Conservation (phyloP, 2,797 vertebrate species). For the Falco peregrinus region DNA sequence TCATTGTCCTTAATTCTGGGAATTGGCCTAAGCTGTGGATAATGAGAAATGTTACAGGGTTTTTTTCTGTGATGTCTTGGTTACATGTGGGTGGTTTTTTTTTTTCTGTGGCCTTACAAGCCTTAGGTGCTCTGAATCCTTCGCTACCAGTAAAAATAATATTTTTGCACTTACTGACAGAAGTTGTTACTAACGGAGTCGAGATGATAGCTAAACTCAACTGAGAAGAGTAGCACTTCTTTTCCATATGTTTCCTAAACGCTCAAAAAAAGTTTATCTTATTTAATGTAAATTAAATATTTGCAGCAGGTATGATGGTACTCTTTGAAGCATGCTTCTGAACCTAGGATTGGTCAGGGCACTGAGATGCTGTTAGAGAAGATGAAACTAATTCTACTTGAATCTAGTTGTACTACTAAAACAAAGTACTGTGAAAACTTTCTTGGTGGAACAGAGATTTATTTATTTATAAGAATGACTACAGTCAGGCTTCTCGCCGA, state of each 20-base stretch:
- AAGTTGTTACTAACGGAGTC: background rate
- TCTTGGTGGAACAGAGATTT: background rate
- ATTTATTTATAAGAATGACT: background rate
- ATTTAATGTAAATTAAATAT: background rate
- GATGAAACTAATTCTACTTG: background rate
- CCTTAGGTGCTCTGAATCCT: background rate
- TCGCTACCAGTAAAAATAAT: background rate
- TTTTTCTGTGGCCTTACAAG: background rate
- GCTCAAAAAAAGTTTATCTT: background rate
- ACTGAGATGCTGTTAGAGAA: background rate
- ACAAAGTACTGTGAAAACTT: background rate
- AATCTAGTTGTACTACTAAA: background rate
- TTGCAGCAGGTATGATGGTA: background rate
- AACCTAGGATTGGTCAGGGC: background rate
- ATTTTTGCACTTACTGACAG: fast-evolving
- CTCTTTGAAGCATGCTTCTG: background rate
- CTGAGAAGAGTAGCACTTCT: background rate
- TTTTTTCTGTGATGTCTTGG: background rate
- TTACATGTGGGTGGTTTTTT: background rate
- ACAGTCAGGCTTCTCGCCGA: background rate
- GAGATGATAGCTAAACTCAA: background rate
- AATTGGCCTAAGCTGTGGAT: background rate
- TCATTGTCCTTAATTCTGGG: background rate
- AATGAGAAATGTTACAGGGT: background rate
- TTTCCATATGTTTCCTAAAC: background rate